A percentile compares a stretch with the other conserved stretches of the same genome.
These are phyloP conservation scores for Diadromus collaris DNA, from an alignment of 2,888 invertebrate genomes.

Conservation along the genomic window DNA sequence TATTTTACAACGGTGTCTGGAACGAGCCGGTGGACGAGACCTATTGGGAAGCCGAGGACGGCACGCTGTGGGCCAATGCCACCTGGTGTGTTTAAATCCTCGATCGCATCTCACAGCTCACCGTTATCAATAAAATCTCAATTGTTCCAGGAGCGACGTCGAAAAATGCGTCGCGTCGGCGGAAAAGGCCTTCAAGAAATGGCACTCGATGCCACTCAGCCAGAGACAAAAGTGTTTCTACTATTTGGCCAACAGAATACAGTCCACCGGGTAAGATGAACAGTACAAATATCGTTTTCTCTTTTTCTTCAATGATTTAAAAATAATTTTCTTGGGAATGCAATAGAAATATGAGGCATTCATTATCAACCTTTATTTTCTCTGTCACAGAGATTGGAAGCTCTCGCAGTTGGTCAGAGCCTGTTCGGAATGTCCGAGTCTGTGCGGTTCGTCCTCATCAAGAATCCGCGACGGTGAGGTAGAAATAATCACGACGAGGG, in stretches of 20 bases:
- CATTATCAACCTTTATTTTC: not conserved
- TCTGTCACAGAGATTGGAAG: slow-evolving; percentile 34
- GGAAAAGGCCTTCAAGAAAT: slow-evolving; percentile 50
- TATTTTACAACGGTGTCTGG: slow-evolving; percentile 62
- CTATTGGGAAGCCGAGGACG: slow-evolving; percentile 50
- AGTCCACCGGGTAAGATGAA: slow-evolving; percentile 52
- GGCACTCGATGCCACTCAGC: slow-evolving; percentile 50
- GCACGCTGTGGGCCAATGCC: slow-evolving; percentile 48
- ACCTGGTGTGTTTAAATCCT: slow-evolving; percentile 31
- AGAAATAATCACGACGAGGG: slow-evolving; percentile 59
- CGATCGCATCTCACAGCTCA: not conserved
- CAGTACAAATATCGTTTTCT: not conserved
- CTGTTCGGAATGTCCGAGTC: slow-evolving; percentile 54
- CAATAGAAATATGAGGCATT: not conserved
- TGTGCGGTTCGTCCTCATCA: slow-evolving; percentile 55
- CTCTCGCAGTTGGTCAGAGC: slow-evolving; percentile 47
- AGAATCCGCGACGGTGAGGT: slow-evolving; percentile 58
- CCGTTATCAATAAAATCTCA: not conserved
- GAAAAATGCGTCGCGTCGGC: slow-evolving; percentile 58
- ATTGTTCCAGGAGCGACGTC: slow-evolving; percentile 55
- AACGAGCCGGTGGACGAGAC: slow-evolving; percentile 54
- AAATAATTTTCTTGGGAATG: not conserved
- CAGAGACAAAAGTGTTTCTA: slow-evolving; percentile 56
- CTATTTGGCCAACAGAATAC: slow-evolving; percentile 55
- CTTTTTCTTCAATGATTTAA: not conserved